These are phyloP conservation scores for Porites cylindrica DNA, from an alignment of 92 coral and sea anemone species.

Conservation along the genomic window DNA sequence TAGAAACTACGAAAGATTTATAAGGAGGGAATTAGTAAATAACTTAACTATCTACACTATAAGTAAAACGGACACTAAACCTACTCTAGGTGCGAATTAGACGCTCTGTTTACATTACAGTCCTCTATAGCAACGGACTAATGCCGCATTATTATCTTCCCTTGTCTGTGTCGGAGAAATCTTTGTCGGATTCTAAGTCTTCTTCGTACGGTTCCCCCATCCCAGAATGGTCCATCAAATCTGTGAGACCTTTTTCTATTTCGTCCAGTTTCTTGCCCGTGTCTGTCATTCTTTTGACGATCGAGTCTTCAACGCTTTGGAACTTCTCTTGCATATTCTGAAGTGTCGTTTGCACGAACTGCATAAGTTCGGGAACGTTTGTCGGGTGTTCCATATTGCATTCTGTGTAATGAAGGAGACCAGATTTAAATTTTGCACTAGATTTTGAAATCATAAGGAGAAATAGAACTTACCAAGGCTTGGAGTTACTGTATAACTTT, in stretches of 20 bases:
- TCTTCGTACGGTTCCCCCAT: constrained; percentile 98
- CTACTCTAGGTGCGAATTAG: not conserved
- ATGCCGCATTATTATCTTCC: constrained; percentile 58
- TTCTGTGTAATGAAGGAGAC: not conserved
- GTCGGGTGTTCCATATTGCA: constrained; percentile 81
- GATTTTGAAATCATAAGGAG: not conserved
- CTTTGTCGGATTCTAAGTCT: constrained; percentile 84
- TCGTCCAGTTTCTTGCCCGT: constrained; percentile 92
- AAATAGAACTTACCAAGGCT: constrained; percentile 17
- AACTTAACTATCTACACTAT: not conserved
- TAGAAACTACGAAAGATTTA: too few species aligned
- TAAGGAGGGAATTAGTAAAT: not conserved
- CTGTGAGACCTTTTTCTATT: constrained; percentile 92
- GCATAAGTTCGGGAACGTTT: constrained; percentile 91
- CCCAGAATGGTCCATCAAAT: constrained; percentile 98
- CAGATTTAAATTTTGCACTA: not conserved
- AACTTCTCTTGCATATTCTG: constrained; percentile 96
- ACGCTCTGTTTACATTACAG: constrained; percentile 33
- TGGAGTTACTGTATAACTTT: not conserved
- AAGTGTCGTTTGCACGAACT: constrained; percentile 90
- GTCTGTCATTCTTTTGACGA: constrained; percentile 88
- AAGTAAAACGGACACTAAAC: constrained; percentile 14
- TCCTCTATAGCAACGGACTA: constrained; percentile 43
- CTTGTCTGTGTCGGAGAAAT: constrained; percentile 73
- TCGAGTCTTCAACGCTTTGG: constrained; percentile 89